A percentile compares a stretch with the other conserved stretches of the same genome.
These are phyloP conservation scores for Anoplolepis gracilipes DNA, from an alignment of 1,140 invertebrate genomes.

Conservation along the genomic window DNA sequence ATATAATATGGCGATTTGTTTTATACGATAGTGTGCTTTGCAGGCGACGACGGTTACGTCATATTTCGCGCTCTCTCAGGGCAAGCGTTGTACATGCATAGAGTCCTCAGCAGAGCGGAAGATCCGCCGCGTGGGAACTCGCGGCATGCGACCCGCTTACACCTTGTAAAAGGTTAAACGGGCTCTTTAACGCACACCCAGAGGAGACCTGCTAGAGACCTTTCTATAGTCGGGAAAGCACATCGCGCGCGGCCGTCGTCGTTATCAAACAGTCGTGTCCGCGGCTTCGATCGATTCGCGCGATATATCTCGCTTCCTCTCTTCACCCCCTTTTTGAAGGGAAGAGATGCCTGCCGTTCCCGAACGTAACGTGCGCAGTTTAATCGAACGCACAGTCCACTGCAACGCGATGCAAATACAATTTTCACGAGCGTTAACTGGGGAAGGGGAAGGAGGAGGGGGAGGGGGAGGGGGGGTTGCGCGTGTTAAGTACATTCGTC, in stretches of 20 bases:
- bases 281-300: slow-evolving; percentile 65
- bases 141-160: slow-evolving; percentile 75
- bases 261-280: slow-evolving; percentile 70
- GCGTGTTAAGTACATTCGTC: neutral
- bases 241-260: slow-evolving; percentile 68
- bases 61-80: slow-evolving; percentile 49
- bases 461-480: no score
- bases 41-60: slow-evolving; percentile 39
- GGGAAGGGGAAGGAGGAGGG: no score
- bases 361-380: neutral
- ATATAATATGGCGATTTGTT: slow-evolving; percentile 57
- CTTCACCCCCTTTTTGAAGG: neutral
- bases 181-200: slow-evolving; percentile 77
- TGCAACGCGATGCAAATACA: neutral
- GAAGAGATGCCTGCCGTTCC: neutral
- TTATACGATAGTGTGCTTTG: slow-evolving; percentile 15
- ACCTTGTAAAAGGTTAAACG: slow-evolving; percentile 78
- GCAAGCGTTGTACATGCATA: slow-evolving; percentile 30
- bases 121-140: slow-evolving; percentile 76
- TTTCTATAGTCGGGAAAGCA: slow-evolving; percentile 73
- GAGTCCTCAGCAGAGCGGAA: slow-evolving; percentile 64
- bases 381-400: neutral
- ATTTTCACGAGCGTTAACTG: slow-evolving; percentile 6
- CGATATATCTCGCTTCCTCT: slow-evolving; percentile 58
- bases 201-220: slow-evolving; percentile 64